Percentiles rank a stretch among this genome's conserved stretches.
phyloP scores from a whole-genome alignment of 2,113 vertebrate genomes.

The Atherinomorus stipes region DNA sequence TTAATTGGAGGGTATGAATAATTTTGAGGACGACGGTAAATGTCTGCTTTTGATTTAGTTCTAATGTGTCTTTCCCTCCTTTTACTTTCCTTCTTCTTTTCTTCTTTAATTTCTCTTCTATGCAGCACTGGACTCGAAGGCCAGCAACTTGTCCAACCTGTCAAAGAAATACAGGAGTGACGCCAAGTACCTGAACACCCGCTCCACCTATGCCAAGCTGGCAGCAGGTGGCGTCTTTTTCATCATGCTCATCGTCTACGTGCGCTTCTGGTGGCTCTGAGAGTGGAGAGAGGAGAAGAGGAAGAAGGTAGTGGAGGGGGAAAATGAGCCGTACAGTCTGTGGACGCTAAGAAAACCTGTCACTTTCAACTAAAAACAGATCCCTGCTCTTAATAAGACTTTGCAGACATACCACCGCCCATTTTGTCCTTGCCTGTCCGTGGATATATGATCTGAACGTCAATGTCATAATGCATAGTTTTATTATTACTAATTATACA shows the following conservation, averaged over 20 bases:
- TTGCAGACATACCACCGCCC: slow-evolving; percentile 54
- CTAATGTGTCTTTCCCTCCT: too few relatives aligned
- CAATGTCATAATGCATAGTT: slow-evolving; percentile 58
- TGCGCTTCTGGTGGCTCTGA: slow-evolving; percentile 99
- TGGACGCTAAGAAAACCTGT: slow-evolving; percentile 39
- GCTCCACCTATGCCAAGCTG: slow-evolving; percentile 97
- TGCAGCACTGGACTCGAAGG: slow-evolving; percentile 97
- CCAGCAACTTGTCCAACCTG: slow-evolving; percentile 96
- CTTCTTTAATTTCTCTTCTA: slow-evolving; percentile 1
- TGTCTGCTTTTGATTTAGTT: too few relatives aligned
- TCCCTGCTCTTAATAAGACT: slow-evolving; percentile 72
- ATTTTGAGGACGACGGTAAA: too few relatives aligned
- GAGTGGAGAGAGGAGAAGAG: slow-evolving; percentile 7
- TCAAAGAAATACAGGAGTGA: slow-evolving; percentile 99
- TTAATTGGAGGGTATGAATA: too few relatives aligned
- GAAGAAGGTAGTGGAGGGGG: slow-evolving; percentile 36
- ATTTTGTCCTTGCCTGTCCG: slow-evolving; percentile 53
- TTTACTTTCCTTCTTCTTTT: slow-evolving; percentile 41
- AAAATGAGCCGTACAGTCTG: slow-evolving; percentile 49
- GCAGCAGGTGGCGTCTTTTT: slow-evolving; percentile 96
- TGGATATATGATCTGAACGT: slow-evolving; percentile 60
- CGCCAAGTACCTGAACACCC: slow-evolving; percentile 98
- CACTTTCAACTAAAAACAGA: slow-evolving; percentile 50
- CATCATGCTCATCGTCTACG: slow-evolving; percentile 98
- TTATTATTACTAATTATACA: slow-evolving; percentile 58